Evolutionary conservation across 1,140 invertebrate species (phyloP).

Genomic region (Panagrolaimus sp.): DNA sequence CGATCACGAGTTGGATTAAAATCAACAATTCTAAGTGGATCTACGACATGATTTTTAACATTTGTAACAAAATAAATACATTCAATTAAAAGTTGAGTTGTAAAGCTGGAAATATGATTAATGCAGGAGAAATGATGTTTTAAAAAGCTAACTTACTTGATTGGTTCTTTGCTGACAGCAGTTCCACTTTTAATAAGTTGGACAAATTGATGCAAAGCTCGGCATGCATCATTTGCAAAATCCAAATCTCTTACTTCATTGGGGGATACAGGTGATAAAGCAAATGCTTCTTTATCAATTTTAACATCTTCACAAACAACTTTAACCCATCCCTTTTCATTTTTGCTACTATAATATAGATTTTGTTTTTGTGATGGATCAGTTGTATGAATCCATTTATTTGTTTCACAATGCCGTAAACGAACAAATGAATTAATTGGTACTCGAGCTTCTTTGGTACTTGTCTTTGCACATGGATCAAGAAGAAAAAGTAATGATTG

Average conservation of each 20-base stretch:
- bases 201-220: slow-evolving; percentile 51
- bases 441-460: slow-evolving; percentile 46
- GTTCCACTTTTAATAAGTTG: slow-evolving; percentile 48
- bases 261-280: slow-evolving; percentile 84
- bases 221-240: slow-evolving; percentile 96
- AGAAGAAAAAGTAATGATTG: slow-evolving; percentile 46
- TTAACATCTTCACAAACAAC: slow-evolving; percentile 85
- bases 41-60: slow-evolving; percentile 84
- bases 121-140: no score
- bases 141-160: slow-evolving; percentile 41
- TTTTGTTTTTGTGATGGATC: slow-evolving; percentile 38
- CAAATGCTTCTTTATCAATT: slow-evolving; percentile 98
- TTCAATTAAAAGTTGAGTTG: slow-evolving; percentile 65
- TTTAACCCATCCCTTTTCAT: slow-evolving; percentile 57
- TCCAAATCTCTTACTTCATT: slow-evolving; percentile 94
- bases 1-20: slow-evolving; percentile 84
- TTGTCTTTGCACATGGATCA: slow-evolving; percentile 57
- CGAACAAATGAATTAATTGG: slow-evolving; percentile 54
- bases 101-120: slow-evolving; percentile 16
- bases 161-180: slow-evolving; percentile 49
- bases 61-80: slow-evolving; percentile 97
- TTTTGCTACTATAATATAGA: slow-evolving; percentile 41
- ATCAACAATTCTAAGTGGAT: slow-evolving; percentile 82
- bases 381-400: slow-evolving; percentile 44
- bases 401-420: slow-evolving; percentile 42